phyloP scores from a whole-genome alignment of 1,140 invertebrate genomes.

The Brachionus angularis region DNA sequence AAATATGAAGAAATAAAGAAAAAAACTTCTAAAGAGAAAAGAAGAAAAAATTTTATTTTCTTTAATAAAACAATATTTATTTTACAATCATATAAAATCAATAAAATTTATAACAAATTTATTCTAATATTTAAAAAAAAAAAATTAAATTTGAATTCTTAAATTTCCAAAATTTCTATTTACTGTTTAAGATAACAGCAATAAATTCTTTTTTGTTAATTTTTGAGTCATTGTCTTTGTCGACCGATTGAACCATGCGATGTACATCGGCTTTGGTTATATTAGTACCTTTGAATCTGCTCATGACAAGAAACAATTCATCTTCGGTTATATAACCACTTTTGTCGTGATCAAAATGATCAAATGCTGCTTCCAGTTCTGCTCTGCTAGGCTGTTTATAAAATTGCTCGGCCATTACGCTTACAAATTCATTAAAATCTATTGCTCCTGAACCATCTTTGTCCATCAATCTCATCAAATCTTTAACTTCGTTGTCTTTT shows the following conservation, averaged over 20 bases:
- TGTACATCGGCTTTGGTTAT: neutral
- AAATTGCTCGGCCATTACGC: slow-evolving; percentile 22
- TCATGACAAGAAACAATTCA: neutral
- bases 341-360: slow-evolving; percentile 29
- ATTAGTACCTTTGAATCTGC: slow-evolving; percentile 2
- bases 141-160: neutral
- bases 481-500: neutral
- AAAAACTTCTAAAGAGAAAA: too few species aligned
- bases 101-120: too few species aligned
- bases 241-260: slow-evolving; percentile 1
- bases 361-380: slow-evolving; percentile 31
- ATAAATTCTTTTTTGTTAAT: slow-evolving; percentile 39
- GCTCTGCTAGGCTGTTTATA: neutral
- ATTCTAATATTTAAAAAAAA: neutral
- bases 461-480: slow-evolving; percentile 34
- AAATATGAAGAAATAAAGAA: too few species aligned
- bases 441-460: neutral
- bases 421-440: slow-evolving; percentile 40
- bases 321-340: slow-evolving; percentile 38
- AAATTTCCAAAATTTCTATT: neutral
- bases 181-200: neutral
- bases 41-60: too few species aligned
- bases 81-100: too few species aligned
- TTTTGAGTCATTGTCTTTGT: slow-evolving; percentile 4
- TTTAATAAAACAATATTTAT: too few species aligned